A percentile compares a stretch with the other conserved stretches of the same genome.
Conservation (phyloP, 2,797 vertebrate genomes). For the Anableps anableps region DNA sequence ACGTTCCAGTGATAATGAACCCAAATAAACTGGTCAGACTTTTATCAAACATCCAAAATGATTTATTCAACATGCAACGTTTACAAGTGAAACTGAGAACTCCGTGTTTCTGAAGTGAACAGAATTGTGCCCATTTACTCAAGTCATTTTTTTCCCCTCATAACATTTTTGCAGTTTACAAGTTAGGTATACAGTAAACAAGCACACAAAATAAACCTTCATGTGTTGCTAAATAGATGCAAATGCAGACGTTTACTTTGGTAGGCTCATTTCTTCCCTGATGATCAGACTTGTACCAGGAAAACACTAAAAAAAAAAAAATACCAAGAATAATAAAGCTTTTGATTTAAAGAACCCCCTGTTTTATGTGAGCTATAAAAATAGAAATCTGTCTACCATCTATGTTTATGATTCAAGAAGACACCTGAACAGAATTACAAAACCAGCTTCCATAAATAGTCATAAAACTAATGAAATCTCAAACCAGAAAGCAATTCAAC, state of each 20-base stretch:
- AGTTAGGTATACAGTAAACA: not conserved
- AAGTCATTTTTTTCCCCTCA: not conserved
- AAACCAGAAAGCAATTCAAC: not conserved
- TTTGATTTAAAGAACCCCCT: not conserved
- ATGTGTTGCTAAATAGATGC: not conserved
- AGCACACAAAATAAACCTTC: not conserved
- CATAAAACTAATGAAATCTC: not conserved
- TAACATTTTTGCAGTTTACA: not conserved
- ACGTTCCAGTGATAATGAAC: not conserved
- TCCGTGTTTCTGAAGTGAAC: not conserved
- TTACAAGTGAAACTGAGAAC: not conserved
- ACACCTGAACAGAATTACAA: too few relatives aligned
- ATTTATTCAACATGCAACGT: conserved; percentile 40
- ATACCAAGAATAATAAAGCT: not conserved
- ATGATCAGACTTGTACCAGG: not conserved
- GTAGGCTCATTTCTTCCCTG: not conserved
- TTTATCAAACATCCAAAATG: not conserved
- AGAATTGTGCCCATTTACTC: not conserved
- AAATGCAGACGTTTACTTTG: not conserved
- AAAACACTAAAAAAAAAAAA: not conserved
- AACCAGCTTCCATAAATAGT: not conserved
- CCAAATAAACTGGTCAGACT: not conserved
- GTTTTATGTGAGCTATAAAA: not conserved
- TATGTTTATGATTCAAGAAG: not conserved
- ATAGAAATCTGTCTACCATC: not conserved